Conservation (phyloP, 2,113 vertebrate genomes). For the Labeo catla region DNA sequence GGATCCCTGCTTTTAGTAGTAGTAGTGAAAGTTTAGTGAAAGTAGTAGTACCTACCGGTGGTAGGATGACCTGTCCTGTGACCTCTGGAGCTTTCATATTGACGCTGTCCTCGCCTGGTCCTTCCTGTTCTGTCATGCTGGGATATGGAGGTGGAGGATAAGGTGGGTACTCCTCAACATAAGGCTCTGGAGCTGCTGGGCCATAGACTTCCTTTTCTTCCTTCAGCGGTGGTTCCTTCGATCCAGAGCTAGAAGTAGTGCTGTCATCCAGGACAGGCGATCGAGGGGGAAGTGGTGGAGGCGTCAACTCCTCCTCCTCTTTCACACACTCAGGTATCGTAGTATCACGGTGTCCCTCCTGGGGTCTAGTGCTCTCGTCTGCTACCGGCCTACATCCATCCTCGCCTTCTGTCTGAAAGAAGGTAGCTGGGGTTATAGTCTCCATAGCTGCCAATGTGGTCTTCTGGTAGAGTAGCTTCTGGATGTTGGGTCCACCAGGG, state of each 20-base stretch:
- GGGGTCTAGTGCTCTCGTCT: slow-evolving; percentile 62
- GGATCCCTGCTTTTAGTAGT: too few species aligned
- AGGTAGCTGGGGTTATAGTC: slow-evolving; percentile 66
- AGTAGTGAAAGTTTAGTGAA: neutral
- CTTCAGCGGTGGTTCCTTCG: slow-evolving; percentile 58
- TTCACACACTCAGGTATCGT: slow-evolving; percentile 37
- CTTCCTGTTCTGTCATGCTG: slow-evolving; percentile 76
- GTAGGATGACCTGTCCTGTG: slow-evolving; percentile 83
- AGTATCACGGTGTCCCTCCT: slow-evolving; percentile 57
- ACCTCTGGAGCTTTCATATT: slow-evolving; percentile 85
- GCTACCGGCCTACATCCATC: slow-evolving; percentile 53
- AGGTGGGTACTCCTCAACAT: slow-evolving; percentile 87
- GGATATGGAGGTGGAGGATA: slow-evolving; percentile 91
- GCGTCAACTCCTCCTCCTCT: slow-evolving; percentile 63
- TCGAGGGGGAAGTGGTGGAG: slow-evolving; percentile 65
- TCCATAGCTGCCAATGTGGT: slow-evolving; percentile 96
- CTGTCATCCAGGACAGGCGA: slow-evolving; percentile 64
- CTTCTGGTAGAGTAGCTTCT: slow-evolving; percentile 93
- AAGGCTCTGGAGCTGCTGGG: slow-evolving; percentile 67
- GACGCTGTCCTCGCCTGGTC: slow-evolving; percentile 72
- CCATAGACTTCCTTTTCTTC: slow-evolving; percentile 68
- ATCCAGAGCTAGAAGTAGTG: slow-evolving; percentile 32
- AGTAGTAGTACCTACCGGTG: slow-evolving; percentile 76
- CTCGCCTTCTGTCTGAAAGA: slow-evolving; percentile 55
- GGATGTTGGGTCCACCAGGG: slow-evolving; percentile 90